Evolutionary conservation across 2,888 invertebrate genomes (phyloP).

Genomic region (Heteromurus nitidus): DNA sequence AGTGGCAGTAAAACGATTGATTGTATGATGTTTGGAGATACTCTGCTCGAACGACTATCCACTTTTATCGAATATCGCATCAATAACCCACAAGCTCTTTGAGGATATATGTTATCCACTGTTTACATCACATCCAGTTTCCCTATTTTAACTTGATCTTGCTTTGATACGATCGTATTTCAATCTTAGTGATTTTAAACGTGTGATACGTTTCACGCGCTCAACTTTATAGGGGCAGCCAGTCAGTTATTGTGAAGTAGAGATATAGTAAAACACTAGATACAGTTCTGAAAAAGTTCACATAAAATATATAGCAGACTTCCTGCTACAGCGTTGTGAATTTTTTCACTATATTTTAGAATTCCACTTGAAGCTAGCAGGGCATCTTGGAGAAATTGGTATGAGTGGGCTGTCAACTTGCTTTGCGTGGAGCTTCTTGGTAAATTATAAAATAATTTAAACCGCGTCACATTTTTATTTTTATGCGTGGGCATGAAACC

Average conservation of each 20-base stretch:
- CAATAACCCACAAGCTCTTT: conserved; percentile 45
- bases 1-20: conserved; percentile 47
- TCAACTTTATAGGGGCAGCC: no score
- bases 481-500: no score
- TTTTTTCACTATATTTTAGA: no score
- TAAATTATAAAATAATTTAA: conserved; percentile 6
- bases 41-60: no score
- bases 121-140: conserved; percentile 57
- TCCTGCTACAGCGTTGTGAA: no score
- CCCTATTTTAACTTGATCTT: conserved; percentile 41
- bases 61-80: conserved; percentile 43
- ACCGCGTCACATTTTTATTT: no score
- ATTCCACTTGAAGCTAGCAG: not conserved
- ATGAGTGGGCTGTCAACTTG: conserved; percentile 7
- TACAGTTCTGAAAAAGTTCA: no score
- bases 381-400: no score
- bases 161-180: conserved; percentile 42
- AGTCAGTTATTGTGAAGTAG: no score
- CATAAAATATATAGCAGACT: no score
- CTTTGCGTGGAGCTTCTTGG: not conserved
- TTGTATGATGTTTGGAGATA: conserved; percentile 34
- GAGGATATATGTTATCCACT: conserved; percentile 47
- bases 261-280: no score
- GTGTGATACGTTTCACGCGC: not conserved
- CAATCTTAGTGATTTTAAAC: conserved; percentile 16